phyloP scores from a whole-genome alignment of 2,113 vertebrate species.

The Murina feae region DNA sequence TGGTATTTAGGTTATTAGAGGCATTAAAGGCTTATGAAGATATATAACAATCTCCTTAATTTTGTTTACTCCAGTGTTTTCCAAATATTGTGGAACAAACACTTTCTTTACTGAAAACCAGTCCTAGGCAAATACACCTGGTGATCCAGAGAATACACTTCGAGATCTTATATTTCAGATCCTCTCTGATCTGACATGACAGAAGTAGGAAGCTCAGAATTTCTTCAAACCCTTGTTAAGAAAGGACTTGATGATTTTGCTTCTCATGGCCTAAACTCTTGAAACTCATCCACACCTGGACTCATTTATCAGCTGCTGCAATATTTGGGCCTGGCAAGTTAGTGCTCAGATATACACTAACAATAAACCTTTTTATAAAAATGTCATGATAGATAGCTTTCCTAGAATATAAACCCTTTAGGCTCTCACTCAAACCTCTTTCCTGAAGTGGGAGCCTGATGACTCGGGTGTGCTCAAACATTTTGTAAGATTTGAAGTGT shows the following conservation, averaged over 20 bases:
- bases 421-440: not conserved
- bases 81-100: not conserved
- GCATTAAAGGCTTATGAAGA: not conserved
- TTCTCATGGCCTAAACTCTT: not conserved
- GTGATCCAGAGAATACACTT: not conserved
- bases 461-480: not conserved
- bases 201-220: not conserved
- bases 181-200: not conserved
- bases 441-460: not conserved
- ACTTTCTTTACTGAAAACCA: not conserved
- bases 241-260: not conserved
- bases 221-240: not conserved
- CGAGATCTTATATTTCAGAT: not conserved
- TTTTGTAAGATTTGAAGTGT: not conserved
- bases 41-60: not conserved
- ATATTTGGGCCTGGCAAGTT: not conserved
- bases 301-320: not conserved
- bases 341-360: not conserved
- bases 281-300: not conserved
- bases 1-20: not conserved
- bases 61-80: not conserved
- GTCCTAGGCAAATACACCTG: not conserved
- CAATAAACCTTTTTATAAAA: not conserved
- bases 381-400: not conserved
- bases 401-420: not conserved